These are phyloP conservation scores for Grantiella picta DNA, from an alignment of 2,113 vertebrate genomes.

Conservation along the genomic window DNA sequence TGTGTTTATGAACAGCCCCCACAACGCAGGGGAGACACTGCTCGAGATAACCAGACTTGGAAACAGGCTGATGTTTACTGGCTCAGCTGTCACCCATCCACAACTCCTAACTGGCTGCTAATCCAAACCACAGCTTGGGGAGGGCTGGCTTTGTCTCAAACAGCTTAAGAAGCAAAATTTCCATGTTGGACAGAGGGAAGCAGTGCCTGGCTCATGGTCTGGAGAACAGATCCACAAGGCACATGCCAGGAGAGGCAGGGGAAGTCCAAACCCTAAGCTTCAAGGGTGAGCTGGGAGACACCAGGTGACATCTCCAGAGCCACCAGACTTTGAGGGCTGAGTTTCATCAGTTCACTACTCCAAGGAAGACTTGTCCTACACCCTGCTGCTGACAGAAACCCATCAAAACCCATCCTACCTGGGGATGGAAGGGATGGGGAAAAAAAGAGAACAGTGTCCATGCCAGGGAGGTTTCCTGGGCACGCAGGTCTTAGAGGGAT, in stretches of 20 bases:
- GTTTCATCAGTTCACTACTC: background rate
- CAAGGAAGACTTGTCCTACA: background rate
- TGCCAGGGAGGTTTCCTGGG: background rate
- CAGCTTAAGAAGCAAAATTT: background rate
- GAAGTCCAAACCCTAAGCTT: background rate
- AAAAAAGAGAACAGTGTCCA: background rate
- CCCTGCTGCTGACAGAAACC: background rate
- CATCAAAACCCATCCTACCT: background rate
- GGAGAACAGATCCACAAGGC: background rate
- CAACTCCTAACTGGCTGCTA: background rate
- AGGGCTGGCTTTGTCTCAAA: background rate
- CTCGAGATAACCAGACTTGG: conserved; percentile 4
- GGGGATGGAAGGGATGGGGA: background rate
- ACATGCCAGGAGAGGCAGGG: background rate
- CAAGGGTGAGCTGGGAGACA: background rate
- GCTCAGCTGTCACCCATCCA: background rate
- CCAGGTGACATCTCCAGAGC: background rate
- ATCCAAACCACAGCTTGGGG: background rate
- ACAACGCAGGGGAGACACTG: background rate
- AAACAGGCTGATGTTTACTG: background rate
- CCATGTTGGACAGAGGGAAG: background rate
- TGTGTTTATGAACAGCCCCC: background rate
- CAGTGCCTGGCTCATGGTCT: background rate
- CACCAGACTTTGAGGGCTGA: background rate
- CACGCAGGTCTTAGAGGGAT: background rate